A percentile compares a stretch with the other conserved stretches of the same genome.
Evolutionary conservation across 1,140 invertebrate genomes (phyloP).

Genomic region (Atta cephalotes): DNA sequence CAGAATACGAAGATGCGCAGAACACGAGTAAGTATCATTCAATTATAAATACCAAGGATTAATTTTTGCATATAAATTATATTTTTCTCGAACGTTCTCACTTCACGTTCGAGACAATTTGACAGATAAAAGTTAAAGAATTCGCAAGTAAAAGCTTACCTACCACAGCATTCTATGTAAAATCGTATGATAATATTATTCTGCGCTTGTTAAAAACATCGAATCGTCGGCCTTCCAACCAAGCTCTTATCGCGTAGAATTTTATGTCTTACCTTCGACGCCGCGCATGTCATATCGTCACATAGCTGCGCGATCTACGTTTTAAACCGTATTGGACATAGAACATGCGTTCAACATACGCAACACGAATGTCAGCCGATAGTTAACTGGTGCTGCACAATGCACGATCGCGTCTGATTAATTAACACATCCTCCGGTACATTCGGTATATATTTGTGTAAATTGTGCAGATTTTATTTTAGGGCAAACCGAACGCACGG

Average conservation of each 20-base stretch:
- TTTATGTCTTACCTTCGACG: slow-evolving; percentile 17
- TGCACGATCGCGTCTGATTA: slow-evolving; percentile 28
- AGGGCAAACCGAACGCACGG: not conserved
- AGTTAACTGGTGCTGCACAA: slow-evolving; percentile 16
- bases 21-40: no score
- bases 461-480: slow-evolving; percentile 26
- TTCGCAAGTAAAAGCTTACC: not conserved
- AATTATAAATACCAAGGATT: not conserved
- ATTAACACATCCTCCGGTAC: not conserved
- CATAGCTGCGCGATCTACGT: not conserved
- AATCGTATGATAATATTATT: slow-evolving; percentile 26
- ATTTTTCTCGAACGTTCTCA: not conserved
- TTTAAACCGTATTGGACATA: slow-evolving; percentile 5
- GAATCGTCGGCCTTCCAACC: slow-evolving; percentile 2
- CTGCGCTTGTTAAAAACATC: slow-evolving; percentile 11
- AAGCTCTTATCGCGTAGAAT: slow-evolving; percentile 19
- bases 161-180: not conserved
- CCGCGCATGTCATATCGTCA: not conserved
- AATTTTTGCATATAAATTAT: not conserved
- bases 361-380: slow-evolving; percentile 43
- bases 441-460: not conserved
- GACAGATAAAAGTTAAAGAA: not conserved
- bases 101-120: not conserved
- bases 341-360: slow-evolving; percentile 25
- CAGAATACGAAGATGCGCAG: no score